Conservation (phyloP, 2,888 invertebrate genomes). For the Hypsopygia costalis region DNA sequence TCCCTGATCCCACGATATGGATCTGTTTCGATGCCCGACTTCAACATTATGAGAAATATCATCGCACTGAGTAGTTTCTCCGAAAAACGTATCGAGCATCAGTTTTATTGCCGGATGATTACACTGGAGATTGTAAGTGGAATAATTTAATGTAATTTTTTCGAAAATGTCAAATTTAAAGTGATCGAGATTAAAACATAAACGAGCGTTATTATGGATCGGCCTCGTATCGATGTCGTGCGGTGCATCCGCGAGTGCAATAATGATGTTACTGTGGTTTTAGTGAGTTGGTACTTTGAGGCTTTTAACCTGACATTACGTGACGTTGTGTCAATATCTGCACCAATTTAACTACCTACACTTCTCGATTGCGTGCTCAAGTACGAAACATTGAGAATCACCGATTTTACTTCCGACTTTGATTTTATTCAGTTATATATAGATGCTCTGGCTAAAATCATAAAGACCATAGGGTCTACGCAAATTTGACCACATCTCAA, state of each 20-base stretch:
- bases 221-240: slow-evolving; percentile 18
- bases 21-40: slow-evolving; percentile 7
- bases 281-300: too few species aligned
- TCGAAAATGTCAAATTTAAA: slow-evolving; percentile 45
- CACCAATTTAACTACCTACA: too few species aligned
- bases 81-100: slow-evolving; percentile 46
- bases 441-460: too few species aligned
- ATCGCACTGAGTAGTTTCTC: slow-evolving; percentile 34
- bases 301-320: too few species aligned
- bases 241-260: neutral
- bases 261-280: too few species aligned
- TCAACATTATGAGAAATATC: slow-evolving; percentile 22
- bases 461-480: too few species aligned
- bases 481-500: too few species aligned
- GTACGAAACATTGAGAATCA: too few species aligned
- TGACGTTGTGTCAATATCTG: too few species aligned
- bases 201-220: slow-evolving; percentile 26
- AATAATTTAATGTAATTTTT: slow-evolving; percentile 50
- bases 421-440: too few species aligned
- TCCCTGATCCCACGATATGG: slow-evolving; percentile 4
- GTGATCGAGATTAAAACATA: slow-evolving; percentile 51
- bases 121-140: slow-evolving; percentile 34
- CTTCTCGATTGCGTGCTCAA: too few species aligned
- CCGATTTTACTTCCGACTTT: too few species aligned
- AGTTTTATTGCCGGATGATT: slow-evolving; percentile 47